A percentile compares a stretch with the other conserved stretches of the same genome.
These are phyloP conservation scores for Tetranychus piercei DNA, from an alignment of 2,888 invertebrate species.

Conservation along the genomic window DNA sequence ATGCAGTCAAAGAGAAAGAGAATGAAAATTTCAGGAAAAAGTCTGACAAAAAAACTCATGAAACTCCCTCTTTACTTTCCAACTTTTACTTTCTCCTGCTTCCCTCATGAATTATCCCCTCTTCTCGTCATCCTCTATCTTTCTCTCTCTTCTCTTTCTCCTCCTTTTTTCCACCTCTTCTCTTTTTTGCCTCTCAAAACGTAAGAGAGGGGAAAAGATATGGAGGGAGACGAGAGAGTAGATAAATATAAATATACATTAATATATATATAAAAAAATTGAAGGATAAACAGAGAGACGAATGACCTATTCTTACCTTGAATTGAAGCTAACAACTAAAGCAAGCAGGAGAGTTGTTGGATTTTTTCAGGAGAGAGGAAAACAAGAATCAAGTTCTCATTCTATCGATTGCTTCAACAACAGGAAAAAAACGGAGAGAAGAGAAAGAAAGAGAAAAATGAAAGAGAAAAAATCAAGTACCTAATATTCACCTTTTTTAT, in stretches of 20 bases:
- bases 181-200: not conserved
- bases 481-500: not conserved
- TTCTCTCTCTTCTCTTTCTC: slow-evolving; percentile 5
- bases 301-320: not conserved
- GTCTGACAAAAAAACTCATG: not conserved
- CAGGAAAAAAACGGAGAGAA: not conserved
- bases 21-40: not conserved
- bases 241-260: slow-evolving; percentile 2
- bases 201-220: not conserved
- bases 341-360: not conserved
- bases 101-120: not conserved
- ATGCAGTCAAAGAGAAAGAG: slow-evolving; percentile 3
- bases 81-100: not conserved
- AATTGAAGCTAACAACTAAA: not conserved
- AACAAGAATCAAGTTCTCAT: not conserved
- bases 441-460: not conserved
- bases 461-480: slow-evolving; percentile 1
- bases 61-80: slow-evolving; percentile 7
- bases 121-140: slow-evolving; percentile 4
- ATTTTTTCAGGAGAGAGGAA: slow-evolving; percentile 2
- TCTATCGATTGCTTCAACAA: not conserved
- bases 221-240: not conserved
- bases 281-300: slow-evolving; percentile 8
- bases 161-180: not conserved
- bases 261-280: not conserved